These are phyloP conservation scores for Hemichromis elongatus DNA, from an alignment of 2,113 vertebrate genomes.

Conservation along the genomic window DNA sequence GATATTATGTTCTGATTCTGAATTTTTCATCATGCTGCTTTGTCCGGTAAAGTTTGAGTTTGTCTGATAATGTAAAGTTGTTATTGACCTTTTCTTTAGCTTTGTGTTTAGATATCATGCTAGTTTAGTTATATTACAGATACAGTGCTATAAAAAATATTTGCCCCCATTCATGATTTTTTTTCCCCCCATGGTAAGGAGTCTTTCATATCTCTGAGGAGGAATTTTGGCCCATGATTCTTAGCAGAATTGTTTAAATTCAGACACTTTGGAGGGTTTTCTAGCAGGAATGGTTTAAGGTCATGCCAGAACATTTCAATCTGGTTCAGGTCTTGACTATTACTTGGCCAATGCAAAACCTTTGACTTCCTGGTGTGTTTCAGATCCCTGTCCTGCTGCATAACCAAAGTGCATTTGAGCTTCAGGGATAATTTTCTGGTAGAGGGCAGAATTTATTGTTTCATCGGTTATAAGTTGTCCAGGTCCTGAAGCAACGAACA, in stretches of 20 bases:
- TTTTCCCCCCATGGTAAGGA: background rate
- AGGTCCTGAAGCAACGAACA: background rate
- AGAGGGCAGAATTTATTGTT: background rate
- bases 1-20: background rate
- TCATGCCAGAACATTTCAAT: background rate
- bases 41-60: background rate
- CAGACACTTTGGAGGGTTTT: fast-evolving
- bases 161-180: background rate
- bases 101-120: background rate
- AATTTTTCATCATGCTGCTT: background rate
- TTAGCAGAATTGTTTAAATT: background rate
- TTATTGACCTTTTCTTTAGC: background rate
- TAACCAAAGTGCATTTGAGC: background rate
- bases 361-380: background rate
- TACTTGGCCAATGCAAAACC: background rate
- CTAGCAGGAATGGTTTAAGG: background rate
- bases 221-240: fast-evolving
- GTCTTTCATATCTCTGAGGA: background rate
- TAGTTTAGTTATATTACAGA: background rate
- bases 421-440: background rate
- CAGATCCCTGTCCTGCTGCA: fast-evolving
- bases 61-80: background rate
- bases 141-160: background rate
- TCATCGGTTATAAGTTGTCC: background rate
- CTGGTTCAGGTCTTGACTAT: background rate